A percentile compares a stretch with the other conserved stretches of the same genome.
phyloP scores from a whole-genome alignment of 2,113 vertebrate species.

The Albula goreensis region DNA sequence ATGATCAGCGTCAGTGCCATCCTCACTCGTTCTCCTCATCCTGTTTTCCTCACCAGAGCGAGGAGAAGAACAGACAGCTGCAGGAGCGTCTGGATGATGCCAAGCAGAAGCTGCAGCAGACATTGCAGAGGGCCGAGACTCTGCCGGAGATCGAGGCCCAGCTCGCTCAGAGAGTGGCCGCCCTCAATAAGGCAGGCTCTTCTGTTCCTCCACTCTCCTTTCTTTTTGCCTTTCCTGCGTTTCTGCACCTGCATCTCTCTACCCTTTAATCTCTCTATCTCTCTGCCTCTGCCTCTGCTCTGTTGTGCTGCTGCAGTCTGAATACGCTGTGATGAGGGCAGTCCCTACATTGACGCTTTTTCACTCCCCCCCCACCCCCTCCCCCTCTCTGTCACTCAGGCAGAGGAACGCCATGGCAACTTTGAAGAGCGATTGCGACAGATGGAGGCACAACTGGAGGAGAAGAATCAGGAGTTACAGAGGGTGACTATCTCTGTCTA shows the following conservation, averaged over 20 bases:
- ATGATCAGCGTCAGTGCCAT: neutral
- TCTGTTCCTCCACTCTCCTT: constrained; percentile 32
- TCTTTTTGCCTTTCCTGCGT: neutral
- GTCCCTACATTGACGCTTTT: neutral
- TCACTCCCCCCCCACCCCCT: constrained; percentile 6
- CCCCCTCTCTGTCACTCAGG: constrained; percentile 61
- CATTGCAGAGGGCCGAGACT: constrained; percentile 87
- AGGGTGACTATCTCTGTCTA: constrained; percentile 70
- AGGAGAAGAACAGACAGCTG: constrained; percentile 89
- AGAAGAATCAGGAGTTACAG: constrained; percentile 93
- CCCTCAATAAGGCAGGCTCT: constrained; percentile 79
- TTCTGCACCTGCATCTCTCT: neutral
- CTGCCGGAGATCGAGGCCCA: constrained; percentile 91
- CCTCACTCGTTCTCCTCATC: neutral
- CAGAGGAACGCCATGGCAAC: constrained; percentile 89
- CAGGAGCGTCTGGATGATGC: constrained; percentile 89
- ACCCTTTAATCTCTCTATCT: neutral
- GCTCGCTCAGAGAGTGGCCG: constrained; percentile 86
- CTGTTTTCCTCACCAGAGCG: constrained; percentile 70
- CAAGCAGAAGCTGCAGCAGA: constrained; percentile 92
- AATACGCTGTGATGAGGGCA: neutral
- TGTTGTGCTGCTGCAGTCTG: neutral
- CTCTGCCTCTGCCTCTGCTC: neutral
- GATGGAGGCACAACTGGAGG: constrained; percentile 89
- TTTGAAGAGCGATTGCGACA: constrained; percentile 89